Evolutionary conservation across 2,113 vertebrate species (phyloP).

Genomic region (Caracal caracal): DNA sequence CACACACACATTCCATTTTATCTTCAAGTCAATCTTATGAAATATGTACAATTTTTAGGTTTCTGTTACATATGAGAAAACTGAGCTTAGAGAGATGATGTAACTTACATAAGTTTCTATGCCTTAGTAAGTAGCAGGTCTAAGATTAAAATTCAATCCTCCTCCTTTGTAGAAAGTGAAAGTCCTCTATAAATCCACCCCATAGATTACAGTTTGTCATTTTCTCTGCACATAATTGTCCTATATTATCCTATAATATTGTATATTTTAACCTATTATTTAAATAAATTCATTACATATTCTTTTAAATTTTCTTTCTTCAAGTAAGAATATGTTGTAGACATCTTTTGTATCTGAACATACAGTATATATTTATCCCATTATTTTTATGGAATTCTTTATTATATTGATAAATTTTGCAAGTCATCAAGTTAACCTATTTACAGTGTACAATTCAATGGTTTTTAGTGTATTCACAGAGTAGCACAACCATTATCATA

Average conservation of each 20-base stretch:
- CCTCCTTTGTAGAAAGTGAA: neutral
- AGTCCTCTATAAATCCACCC: neutral
- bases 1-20: neutral
- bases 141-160: conserved; percentile 10
- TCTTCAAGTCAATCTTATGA: neutral
- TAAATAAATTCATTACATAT: neutral
- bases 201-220: neutral
- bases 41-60: neutral
- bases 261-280: neutral
- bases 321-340: neutral
- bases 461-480: neutral
- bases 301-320: neutral
- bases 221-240: neutral
- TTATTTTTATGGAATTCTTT: neutral
- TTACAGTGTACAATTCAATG: neutral
- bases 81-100: neutral
- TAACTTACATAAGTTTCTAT: neutral
- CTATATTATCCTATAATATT: neutral
- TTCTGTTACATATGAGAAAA: neutral
- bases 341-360: neutral
- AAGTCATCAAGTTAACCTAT: neutral
- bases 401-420: neutral
- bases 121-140: neutral
- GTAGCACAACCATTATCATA: neutral
- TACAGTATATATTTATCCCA: neutral